Percentiles rank a stretch among this genome's conserved stretches.
Conservation (phyloP, 1,140 invertebrate genomes). For the Archivesica marissinica region DNA sequence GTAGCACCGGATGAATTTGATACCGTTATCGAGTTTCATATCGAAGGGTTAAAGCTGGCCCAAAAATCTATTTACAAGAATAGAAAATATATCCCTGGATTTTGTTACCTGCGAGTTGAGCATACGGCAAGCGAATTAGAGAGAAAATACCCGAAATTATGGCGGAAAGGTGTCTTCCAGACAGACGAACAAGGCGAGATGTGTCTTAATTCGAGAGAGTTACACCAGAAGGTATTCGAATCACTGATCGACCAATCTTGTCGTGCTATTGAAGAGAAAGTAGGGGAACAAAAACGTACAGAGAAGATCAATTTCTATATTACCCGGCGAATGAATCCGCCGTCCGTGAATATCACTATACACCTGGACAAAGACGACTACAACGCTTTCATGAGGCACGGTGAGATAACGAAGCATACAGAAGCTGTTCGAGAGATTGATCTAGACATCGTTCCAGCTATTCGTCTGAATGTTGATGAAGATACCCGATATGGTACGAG, state of each 20-base stretch:
- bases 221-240: conserved; percentile 20
- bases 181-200: neutral
- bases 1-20: conserved; percentile 51
- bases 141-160: conserved; percentile 12
- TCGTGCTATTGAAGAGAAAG: conserved; percentile 1
- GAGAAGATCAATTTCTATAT: neutral
- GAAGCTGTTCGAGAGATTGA: neutral
- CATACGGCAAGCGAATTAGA: neutral
- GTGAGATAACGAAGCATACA: neutral
- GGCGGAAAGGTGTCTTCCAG: neutral
- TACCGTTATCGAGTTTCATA: conserved; percentile 29
- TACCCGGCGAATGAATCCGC: conserved; percentile 45
- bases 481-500: neutral
- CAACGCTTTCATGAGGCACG: neutral
- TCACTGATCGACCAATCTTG: conserved; percentile 39
- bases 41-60: conserved; percentile 30
- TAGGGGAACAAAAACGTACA: neutral
- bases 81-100: conserved; percentile 11
- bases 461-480: neutral
- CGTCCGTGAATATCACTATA: conserved; percentile 35
- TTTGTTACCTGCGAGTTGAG: conserved; percentile 8
- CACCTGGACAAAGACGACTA: neutral
- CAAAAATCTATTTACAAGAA: neutral
- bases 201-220: conserved; percentile 11
- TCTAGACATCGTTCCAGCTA: conserved; percentile 40